phyloP scores from a whole-genome alignment of 2,888 invertebrate species.

The Agriopis aurantiaria region DNA sequence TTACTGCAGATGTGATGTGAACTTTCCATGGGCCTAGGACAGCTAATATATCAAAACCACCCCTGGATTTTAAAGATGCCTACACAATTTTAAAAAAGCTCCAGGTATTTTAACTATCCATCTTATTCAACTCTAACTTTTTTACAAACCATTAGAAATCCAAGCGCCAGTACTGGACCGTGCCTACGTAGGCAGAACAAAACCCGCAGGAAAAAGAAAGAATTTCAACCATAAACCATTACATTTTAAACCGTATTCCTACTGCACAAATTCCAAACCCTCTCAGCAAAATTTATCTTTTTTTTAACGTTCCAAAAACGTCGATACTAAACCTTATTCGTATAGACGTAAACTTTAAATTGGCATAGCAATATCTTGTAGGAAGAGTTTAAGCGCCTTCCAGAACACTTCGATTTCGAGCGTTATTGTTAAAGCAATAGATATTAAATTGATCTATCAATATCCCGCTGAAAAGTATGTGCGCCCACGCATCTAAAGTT shows the following conservation, averaged over 20 bases:
- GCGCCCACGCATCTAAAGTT: conserved; percentile 56
- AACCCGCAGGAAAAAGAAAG: conserved; percentile 25
- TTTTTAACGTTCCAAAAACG: not conserved
- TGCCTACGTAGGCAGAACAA: conserved; percentile 25
- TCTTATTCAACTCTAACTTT: no score
- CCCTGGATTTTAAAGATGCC: no score
- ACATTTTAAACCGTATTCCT: conserved; percentile 3
- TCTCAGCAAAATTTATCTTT: not conserved
- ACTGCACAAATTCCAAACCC: conserved; percentile 1
- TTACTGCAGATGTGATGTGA: no score
- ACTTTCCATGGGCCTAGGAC: no score
- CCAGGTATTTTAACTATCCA: no score
- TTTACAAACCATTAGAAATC: no score
- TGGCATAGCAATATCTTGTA: no score
- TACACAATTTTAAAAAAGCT: no score
- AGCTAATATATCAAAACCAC: no score
- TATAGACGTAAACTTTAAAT: no score
- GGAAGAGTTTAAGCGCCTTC: not conserved
- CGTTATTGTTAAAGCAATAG: conserved; percentile 25
- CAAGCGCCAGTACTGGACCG: not conserved
- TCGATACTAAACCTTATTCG: no score
- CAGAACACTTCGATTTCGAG: conserved; percentile 8
- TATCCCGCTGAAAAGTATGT: conserved; percentile 19
- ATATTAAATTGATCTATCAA: conserved; percentile 16
- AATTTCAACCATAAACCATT: conserved; percentile 6